A percentile compares a stretch with the other conserved stretches of the same genome.
Evolutionary conservation across 2,888 invertebrate genomes (phyloP).

Genomic region (Oeneis ivallda): DNA sequence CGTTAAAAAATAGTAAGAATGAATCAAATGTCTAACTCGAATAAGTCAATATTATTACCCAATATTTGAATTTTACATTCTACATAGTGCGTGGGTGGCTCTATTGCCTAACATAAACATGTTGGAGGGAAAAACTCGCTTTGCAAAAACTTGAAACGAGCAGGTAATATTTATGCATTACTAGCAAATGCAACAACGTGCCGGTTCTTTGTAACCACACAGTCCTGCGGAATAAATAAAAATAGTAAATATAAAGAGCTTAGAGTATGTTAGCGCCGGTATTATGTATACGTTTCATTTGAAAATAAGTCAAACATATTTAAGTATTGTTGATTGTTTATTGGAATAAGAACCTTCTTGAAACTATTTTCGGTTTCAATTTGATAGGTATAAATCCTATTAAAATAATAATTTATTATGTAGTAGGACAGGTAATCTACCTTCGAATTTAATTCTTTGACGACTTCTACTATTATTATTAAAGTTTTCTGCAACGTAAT

Average conservation of each 20-base stretch:
- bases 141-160: neutral
- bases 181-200: conserved; percentile 9
- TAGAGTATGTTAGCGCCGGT: neutral
- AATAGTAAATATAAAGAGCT: conserved; percentile 18
- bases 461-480: too few relatives aligned
- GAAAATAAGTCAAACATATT: neutral
- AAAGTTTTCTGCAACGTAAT: too few relatives aligned
- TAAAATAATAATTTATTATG: too few relatives aligned
- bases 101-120: conserved; percentile 8
- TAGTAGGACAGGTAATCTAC: too few relatives aligned
- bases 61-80: conserved; percentile 12
- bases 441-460: too few relatives aligned
- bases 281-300: neutral
- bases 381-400: neutral
- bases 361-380: neutral
- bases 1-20: neutral
- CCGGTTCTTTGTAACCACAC: conserved; percentile 13
- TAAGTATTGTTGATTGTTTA: neutral
- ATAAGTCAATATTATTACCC: neutral
- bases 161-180: conserved; percentile 1
- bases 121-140: conserved; percentile 8
- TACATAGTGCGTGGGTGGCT: conserved; percentile 3
- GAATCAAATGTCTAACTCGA: neutral
- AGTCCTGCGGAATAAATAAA: conserved; percentile 4
- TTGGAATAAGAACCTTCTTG: conserved; percentile 9